These are phyloP conservation scores for Toxotes lorentzi DNA, from an alignment of 2,797 vertebrate species.

Conservation along the genomic window DNA sequence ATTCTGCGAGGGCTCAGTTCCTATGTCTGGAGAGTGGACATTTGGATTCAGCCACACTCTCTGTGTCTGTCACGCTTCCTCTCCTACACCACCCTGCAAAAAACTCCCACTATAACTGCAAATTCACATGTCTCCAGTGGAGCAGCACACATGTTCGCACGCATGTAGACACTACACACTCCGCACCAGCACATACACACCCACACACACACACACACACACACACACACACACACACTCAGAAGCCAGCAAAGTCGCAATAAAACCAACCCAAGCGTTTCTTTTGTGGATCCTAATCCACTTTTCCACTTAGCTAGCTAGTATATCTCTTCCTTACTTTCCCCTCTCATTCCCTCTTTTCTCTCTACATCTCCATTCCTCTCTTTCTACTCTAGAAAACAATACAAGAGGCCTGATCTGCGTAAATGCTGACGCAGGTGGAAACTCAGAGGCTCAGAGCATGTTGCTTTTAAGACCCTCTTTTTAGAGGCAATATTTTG, in stretches of 20 bases:
- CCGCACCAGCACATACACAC: conserved; percentile 20
- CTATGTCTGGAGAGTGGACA: neutral
- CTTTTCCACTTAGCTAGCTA: conserved; percentile 77
- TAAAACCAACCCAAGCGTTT: conserved; percentile 75
- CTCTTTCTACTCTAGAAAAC: conserved; percentile 59
- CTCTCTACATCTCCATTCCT: conserved; percentile 43
- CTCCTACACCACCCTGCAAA: conserved; percentile 22
- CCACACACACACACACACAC: conserved; percentile 20
- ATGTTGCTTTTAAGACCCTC: conserved; percentile 52
- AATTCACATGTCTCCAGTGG: conserved; percentile 64
- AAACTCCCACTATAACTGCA: conserved; percentile 43
- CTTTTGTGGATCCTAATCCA: conserved; percentile 80
- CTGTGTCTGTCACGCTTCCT: conserved; percentile 50
- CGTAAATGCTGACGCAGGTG: conserved; percentile 74
- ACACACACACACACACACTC: conserved; percentile 7
- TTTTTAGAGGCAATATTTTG: conserved; percentile 25
- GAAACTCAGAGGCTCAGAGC: conserved; percentile 51
- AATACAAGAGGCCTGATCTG: conserved; percentile 69
- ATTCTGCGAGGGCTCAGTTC: neutral
- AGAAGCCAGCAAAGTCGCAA: conserved; percentile 62
- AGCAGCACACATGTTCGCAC: conserved; percentile 64
- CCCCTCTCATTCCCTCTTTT: conserved; percentile 21
- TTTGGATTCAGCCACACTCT: conserved; percentile 5
- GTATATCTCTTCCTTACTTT: conserved; percentile 59
- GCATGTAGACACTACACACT: conserved; percentile 22